Conservation (phyloP, 1,140 invertebrate species). For the Araneus ventricosus region DNA sequence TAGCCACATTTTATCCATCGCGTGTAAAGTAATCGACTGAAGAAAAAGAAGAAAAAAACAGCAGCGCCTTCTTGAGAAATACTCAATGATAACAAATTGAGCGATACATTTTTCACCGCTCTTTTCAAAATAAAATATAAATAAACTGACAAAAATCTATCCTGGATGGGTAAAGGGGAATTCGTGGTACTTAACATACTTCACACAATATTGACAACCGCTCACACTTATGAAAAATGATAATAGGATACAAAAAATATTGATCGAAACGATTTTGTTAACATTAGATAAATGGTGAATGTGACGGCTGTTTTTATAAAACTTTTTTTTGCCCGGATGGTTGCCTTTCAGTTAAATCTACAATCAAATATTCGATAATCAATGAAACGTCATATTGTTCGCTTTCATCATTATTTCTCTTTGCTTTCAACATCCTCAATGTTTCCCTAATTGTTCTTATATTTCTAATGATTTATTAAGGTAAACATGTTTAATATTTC, state of each 20-base stretch:
- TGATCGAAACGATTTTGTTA: constrained; percentile 10
- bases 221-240: constrained; percentile 14
- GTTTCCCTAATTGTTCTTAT: neutral
- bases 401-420: neutral
- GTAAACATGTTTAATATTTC: too few relatives aligned
- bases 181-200: neutral
- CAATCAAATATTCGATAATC: neutral
- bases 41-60: neutral
- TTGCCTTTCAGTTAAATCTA: neutral
- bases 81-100: neutral
- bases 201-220: neutral
- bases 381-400: neutral
- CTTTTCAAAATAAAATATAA: neutral
- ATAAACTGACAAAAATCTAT: neutral
- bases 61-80: neutral
- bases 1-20: too few relatives aligned
- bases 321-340: too few relatives aligned
- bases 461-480: neutral
- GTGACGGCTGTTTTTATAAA: neutral
- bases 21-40: too few relatives aligned
- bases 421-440: neutral
- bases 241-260: neutral
- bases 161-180: neutral
- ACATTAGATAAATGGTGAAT: neutral
- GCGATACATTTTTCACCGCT: neutral